phyloP scores from a whole-genome alignment of 2,113 vertebrate species.

The Albula goreensis region DNA sequence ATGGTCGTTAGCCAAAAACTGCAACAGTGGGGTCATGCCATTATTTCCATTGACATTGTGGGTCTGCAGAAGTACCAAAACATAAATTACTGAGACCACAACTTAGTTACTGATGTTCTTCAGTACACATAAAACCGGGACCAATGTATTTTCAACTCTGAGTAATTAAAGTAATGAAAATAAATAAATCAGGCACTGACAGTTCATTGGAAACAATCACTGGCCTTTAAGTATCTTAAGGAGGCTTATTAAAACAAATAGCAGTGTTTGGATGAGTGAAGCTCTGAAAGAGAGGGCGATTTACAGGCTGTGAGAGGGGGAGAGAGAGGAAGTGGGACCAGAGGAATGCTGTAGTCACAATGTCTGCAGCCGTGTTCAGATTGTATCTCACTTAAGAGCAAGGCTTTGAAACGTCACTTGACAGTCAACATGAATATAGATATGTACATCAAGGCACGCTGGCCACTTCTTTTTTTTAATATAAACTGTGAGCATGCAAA shows the following conservation, averaged over 20 bases:
- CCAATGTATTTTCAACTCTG: slow-evolving; percentile 18
- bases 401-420: not conserved
- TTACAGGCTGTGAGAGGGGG: not conserved
- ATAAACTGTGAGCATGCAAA: not conserved
- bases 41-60: slow-evolving; percentile 42
- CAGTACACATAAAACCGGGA: slow-evolving; percentile 1
- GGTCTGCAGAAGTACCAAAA: slow-evolving; percentile 44
- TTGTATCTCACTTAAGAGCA: slow-evolving; percentile 1
- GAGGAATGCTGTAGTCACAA: not conserved
- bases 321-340: not conserved
- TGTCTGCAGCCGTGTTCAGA: not conserved
- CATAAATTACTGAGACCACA: slow-evolving; percentile 53
- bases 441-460: not conserved
- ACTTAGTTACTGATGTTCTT: slow-evolving; percentile 5
- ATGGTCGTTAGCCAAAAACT: slow-evolving; percentile 54
- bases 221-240: slow-evolving; percentile 26
- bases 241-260: slow-evolving; percentile 38
- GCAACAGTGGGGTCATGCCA: slow-evolving; percentile 31
- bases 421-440: not conserved
- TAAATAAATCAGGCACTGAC: slow-evolving; percentile 58
- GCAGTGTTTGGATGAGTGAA: slow-evolving; percentile 20
- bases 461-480: not conserved
- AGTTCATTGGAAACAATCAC: slow-evolving; percentile 42
- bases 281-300: not conserved
- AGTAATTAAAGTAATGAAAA: slow-evolving; percentile 48